phyloP scores from a whole-genome alignment of 2,797 vertebrate species.

The Neopelma chrysocephalum region DNA sequence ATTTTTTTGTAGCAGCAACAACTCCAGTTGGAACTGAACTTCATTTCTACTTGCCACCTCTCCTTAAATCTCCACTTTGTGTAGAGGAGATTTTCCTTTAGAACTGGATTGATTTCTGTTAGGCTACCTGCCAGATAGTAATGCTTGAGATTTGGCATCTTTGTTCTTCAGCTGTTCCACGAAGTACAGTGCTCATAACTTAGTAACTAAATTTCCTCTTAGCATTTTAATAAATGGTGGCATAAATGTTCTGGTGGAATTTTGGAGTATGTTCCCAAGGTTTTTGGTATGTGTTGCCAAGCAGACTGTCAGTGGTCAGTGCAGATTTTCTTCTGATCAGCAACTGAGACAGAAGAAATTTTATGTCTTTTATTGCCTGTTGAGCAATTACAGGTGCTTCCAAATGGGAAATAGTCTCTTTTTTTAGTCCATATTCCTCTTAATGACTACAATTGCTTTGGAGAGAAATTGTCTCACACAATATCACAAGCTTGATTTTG shows the following conservation, averaged over 20 bases:
- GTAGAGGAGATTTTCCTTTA: not conserved
- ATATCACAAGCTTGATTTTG: not conserved
- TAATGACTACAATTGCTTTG: not conserved
- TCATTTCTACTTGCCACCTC: not conserved
- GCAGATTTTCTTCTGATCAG: not conserved
- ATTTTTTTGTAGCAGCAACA: not conserved
- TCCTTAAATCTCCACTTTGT: not conserved
- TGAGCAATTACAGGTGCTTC: not conserved
- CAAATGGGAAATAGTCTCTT: not conserved
- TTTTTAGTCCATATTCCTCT: not conserved
- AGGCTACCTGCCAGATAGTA: not conserved
- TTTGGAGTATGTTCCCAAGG: not conserved
- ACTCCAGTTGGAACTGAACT: not conserved
- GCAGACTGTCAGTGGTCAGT: not conserved
- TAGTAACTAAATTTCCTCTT: conserved; percentile 5
- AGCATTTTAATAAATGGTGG: not conserved
- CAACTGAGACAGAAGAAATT: not conserved
- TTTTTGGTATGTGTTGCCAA: not conserved
- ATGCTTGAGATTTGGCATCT: not conserved
- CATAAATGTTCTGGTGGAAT: not conserved
- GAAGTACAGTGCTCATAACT: not conserved
- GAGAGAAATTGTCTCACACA: not conserved
- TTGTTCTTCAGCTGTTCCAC: not conserved
- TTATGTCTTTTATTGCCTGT: not conserved
- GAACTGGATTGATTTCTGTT: not conserved